Percentiles rank a stretch among this genome's conserved stretches.
Evolutionary conservation across 2,113 vertebrate genomes (phyloP).

Genomic region (Elaphurus davidianus): DNA sequence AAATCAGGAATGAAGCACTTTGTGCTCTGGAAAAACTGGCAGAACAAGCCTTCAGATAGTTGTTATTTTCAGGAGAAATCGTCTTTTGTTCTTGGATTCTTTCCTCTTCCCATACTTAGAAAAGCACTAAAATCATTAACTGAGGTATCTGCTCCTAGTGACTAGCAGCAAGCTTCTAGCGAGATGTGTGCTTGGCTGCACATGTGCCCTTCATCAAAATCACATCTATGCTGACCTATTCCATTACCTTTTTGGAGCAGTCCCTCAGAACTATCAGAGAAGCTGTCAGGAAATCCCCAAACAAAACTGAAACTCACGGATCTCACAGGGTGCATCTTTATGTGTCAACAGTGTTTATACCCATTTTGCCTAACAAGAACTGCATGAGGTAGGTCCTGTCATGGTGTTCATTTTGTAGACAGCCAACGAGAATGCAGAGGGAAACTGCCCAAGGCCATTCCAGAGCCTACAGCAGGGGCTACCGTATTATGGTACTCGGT

Average conservation of each 20-base stretch:
- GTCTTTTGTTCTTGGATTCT: background rate
- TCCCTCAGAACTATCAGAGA: background rate
- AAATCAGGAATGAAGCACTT: background rate
- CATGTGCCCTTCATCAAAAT: background rate
- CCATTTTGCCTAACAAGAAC: background rate
- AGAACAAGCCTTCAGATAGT: background rate
- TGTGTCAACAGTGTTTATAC: background rate
- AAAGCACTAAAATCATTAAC: background rate
- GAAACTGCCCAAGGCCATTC: background rate
- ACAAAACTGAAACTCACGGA: background rate
- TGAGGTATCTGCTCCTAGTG: background rate
- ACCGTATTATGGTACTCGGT: accelerated
- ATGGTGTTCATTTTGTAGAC: background rate
- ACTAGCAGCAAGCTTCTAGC: background rate
- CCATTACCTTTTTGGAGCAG: background rate
- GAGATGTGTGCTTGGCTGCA: background rate
- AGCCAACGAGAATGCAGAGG: background rate
- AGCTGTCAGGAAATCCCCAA: background rate
- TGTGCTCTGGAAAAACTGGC: background rate
- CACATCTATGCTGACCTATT: background rate
- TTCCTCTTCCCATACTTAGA: background rate
- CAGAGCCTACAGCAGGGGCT: background rate
- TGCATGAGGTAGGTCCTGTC: background rate
- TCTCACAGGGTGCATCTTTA: background rate
- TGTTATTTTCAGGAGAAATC: background rate